Conservation (phyloP, 2,797 vertebrate genomes). For the Xenopus petersii region DNA sequence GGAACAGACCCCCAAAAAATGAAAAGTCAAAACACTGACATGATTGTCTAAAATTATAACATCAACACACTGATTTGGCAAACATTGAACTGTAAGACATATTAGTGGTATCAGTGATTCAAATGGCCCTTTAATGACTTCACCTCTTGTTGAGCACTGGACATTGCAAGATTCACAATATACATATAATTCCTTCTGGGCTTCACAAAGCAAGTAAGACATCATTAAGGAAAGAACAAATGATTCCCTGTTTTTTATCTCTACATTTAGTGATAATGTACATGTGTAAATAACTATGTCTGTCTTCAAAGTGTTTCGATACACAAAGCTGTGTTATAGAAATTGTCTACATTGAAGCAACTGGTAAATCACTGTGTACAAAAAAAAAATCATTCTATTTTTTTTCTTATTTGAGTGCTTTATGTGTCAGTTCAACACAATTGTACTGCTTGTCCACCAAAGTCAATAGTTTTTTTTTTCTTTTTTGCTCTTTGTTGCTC, state of each 20-base stretch:
- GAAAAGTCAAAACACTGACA: slow-evolving; percentile 75
- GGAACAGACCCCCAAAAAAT: slow-evolving; percentile 76
- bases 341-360: slow-evolving; percentile 70
- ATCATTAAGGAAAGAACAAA: slow-evolving; percentile 65
- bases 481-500: slow-evolving; percentile 66
- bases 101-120: slow-evolving; percentile 80
- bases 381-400: slow-evolving; percentile 58
- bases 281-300: slow-evolving; percentile 67
- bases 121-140: slow-evolving; percentile 64
- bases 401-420: slow-evolving; percentile 61
- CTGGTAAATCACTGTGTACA: slow-evolving; percentile 67
- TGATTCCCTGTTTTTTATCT: slow-evolving; percentile 64
- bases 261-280: slow-evolving; percentile 66
- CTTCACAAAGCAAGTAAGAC: slow-evolving; percentile 67
- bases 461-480: slow-evolving; percentile 59
- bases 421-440: slow-evolving; percentile 60
- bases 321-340: slow-evolving; percentile 69
- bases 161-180: slow-evolving; percentile 75
- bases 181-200: slow-evolving; percentile 64
- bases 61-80: slow-evolving; percentile 84
- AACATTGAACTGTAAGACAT: slow-evolving; percentile 78
- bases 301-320: slow-evolving; percentile 72
- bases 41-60: slow-evolving; percentile 99
- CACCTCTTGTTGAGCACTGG: slow-evolving; percentile 62
- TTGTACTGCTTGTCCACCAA: slow-evolving; percentile 60